These are phyloP conservation scores for Griposia aprilina DNA, from an alignment of 2,888 invertebrate species.

Conservation along the genomic window DNA sequence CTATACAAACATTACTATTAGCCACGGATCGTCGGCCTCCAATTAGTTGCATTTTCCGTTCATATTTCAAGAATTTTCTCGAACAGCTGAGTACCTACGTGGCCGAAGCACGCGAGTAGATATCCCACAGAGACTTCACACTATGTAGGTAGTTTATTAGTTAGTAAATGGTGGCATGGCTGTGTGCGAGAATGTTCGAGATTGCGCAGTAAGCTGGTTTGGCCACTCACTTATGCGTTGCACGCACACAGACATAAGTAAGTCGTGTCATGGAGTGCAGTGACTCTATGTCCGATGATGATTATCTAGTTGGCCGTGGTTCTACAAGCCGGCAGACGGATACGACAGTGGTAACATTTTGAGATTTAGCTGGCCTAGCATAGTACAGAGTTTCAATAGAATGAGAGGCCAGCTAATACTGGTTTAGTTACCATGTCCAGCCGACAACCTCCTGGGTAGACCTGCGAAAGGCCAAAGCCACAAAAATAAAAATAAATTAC, in stretches of 20 bases:
- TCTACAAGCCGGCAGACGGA: not conserved
- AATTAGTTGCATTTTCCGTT: slow-evolving; percentile 47
- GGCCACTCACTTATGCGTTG: not conserved
- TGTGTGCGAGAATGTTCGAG: slow-evolving; percentile 17
- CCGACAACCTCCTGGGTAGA: too few species aligned
- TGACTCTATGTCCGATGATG: not conserved
- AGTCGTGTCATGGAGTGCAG: too few species aligned
- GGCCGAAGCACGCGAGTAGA: not conserved
- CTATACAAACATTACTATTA: not conserved
- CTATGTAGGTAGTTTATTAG: not conserved
- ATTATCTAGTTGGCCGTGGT: not conserved
- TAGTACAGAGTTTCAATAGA: too few species aligned
- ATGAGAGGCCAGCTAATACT: too few species aligned
- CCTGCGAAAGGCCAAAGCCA: too few species aligned
- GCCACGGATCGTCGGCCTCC: slow-evolving; percentile 5
- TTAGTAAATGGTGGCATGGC: not conserved
- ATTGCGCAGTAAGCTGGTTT: not conserved
- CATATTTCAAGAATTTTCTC: slow-evolving; percentile 49
- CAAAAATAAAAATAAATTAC: too few species aligned
- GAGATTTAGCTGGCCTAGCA: too few species aligned
- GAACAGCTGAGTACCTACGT: slow-evolving; percentile 13
- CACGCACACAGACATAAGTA: not conserved
- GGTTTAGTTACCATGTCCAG: too few species aligned
- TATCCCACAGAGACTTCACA: slow-evolving; percentile 13
- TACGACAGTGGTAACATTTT: too few species aligned